These are phyloP conservation scores for Crocodylus rhombifer DNA, from an alignment of 2,797 vertebrate species.

Conservation along the genomic window DNA sequence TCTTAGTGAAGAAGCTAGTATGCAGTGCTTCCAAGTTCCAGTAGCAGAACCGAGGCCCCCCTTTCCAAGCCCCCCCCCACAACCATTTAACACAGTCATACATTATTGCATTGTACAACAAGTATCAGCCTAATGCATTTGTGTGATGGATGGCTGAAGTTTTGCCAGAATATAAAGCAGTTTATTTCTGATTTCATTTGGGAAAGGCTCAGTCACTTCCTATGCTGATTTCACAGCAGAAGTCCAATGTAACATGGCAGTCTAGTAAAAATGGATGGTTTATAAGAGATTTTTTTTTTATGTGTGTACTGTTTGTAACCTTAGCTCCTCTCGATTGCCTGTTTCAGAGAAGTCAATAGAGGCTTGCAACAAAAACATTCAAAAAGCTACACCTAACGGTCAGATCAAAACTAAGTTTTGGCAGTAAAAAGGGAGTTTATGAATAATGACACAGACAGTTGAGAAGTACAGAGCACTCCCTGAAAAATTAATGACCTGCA, in stretches of 20 bases:
- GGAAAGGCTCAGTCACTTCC: background rate
- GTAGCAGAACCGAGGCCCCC: background rate
- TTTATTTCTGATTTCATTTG: background rate
- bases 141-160: background rate
- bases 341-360: background rate
- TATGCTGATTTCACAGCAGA: background rate
- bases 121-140: background rate
- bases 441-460: background rate
- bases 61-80: background rate
- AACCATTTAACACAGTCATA: background rate
- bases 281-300: background rate
- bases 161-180: background rate
- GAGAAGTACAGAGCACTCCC: background rate
- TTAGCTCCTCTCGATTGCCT: background rate
- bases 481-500: background rate
- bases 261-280: background rate
- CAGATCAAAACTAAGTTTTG: background rate
- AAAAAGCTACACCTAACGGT: background rate
- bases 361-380: background rate
- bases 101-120: background rate
- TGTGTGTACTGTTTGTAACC: fast-evolving
- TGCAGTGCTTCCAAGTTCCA: background rate
- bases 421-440: background rate
- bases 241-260: background rate
- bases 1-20: background rate